A percentile compares a stretch with the other conserved stretches of the same genome.
Conservation (phyloP, 2,888 invertebrate species). For the Synanthedon vespiformis region DNA sequence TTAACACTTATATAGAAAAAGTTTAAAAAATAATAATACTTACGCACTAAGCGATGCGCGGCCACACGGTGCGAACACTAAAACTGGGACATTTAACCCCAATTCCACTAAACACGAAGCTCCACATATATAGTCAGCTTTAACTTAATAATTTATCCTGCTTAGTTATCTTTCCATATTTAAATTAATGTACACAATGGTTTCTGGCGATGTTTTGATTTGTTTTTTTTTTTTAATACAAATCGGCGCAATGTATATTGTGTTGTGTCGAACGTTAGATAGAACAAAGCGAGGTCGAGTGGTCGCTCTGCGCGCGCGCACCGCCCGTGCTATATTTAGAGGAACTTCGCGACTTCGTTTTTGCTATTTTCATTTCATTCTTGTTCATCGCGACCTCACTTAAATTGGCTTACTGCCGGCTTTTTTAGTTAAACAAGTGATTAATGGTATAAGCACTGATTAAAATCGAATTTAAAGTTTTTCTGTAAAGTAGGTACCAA, state of each 20-base stretch:
- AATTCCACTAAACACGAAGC: constrained; percentile 13
- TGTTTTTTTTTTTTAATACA: not conserved
- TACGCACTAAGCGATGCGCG: constrained; percentile 31
- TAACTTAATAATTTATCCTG: too few relatives aligned
- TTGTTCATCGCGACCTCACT: constrained; percentile 44
- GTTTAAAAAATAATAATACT: constrained; percentile 16
- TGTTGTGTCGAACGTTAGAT: not conserved
- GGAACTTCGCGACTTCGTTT: constrained; percentile 61
- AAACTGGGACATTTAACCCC: constrained; percentile 37
- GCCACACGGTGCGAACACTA: constrained; percentile 24
- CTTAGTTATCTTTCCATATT: too few relatives aligned
- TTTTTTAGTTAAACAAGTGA: constrained; percentile 9
- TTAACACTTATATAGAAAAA: too few relatives aligned
- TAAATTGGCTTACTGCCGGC: constrained; percentile 33
- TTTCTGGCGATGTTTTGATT: too few relatives aligned
- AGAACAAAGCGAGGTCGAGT: constrained; percentile 42
- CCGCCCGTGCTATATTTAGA: constrained; percentile 60
- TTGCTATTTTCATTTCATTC: constrained; percentile 69
- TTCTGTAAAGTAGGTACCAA: too few relatives aligned
- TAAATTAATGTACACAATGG: too few relatives aligned
- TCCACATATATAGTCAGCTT: not conserved
- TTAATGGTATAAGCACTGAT: too few relatives aligned
- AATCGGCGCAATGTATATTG: constrained; percentile 1
- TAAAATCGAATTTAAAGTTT: too few relatives aligned
- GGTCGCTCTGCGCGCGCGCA: constrained; percentile 18